Conservation (phyloP, 53 echinoderm and acorn worm genomes). For the Astropecten irregularis region DNA sequence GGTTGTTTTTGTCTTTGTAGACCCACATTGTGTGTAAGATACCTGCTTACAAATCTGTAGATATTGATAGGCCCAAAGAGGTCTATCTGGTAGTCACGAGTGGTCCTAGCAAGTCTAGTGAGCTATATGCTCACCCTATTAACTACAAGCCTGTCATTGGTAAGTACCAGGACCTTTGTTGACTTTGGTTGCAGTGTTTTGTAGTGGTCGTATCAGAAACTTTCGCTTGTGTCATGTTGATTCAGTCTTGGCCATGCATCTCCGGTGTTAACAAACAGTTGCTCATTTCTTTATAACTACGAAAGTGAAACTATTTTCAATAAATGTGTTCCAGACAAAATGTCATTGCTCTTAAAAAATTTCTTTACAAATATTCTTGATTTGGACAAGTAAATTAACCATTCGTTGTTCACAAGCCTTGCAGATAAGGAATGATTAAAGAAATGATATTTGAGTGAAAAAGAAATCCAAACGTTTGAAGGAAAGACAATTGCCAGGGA, state of each 20-base stretch:
- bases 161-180: slow-evolving; percentile 60
- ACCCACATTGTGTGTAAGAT: slow-evolving; percentile 96
- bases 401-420: too few species aligned
- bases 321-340: too few species aligned
- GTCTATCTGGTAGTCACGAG: slow-evolving; percentile 85
- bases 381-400: too few species aligned
- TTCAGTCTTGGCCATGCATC: slow-evolving; percentile 18
- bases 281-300: too few species aligned
- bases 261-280: background rate
- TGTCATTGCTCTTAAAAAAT: too few species aligned
- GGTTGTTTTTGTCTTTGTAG: slow-evolving; percentile 65
- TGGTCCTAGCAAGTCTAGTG: slow-evolving; percentile 88
- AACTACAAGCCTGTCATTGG: slow-evolving; percentile 82
- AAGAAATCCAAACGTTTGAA: too few species aligned
- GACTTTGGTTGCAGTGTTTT: slow-evolving; percentile 29
- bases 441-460: too few species aligned
- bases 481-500: too few species aligned
- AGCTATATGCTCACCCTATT: slow-evolving; percentile 87
- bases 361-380: too few species aligned
- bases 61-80: slow-evolving; percentile 70
- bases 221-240: slow-evolving; percentile 35
- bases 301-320: too few species aligned
- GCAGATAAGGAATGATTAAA: too few species aligned
- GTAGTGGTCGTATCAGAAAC: slow-evolving; percentile 47
- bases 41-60: slow-evolving; percentile 73